Percentiles rank a stretch among this genome's conserved stretches.
Evolutionary conservation across 2,888 invertebrate genomes (phyloP).

Genomic region (Orchestes rusci): DNA sequence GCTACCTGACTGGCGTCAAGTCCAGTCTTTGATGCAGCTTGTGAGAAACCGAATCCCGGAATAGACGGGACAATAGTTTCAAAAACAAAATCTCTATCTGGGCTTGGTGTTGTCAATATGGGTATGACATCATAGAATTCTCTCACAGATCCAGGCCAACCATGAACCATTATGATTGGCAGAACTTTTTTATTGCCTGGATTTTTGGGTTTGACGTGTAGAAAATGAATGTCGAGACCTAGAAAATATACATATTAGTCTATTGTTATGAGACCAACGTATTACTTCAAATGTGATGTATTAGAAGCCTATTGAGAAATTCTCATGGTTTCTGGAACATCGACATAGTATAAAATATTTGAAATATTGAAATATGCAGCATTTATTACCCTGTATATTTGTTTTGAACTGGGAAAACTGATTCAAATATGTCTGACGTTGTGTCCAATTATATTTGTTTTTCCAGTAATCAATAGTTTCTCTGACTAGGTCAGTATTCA

Average conservation of each 20-base stretch:
- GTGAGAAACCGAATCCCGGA: conserved; percentile 42
- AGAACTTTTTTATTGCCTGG: conserved; percentile 42
- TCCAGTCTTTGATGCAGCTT: conserved; percentile 55
- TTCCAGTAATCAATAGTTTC: conserved; percentile 72
- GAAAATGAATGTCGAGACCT: conserved; percentile 54
- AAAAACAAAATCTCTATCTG: conserved; percentile 53
- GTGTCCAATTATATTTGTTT: conserved; percentile 59
- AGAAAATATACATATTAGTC: too few species aligned
- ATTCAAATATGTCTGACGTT: conserved; percentile 56
- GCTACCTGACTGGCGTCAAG: conserved; percentile 51
- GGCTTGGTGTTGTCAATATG: conserved; percentile 48
- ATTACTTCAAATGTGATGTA: too few species aligned
- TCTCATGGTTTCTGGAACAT: too few species aligned
- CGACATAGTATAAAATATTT: not conserved
- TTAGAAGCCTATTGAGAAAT: too few species aligned
- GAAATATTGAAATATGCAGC: not conserved
- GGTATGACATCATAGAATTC: conserved; percentile 77
- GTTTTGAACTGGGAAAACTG: conserved; percentile 62
- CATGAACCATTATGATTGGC: conserved; percentile 70
- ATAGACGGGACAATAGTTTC: conserved; percentile 55
- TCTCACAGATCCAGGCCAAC: conserved; percentile 82
- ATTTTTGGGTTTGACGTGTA: conserved; percentile 49
- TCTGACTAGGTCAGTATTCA: conserved; percentile 58
- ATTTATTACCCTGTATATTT: conserved; percentile 52
- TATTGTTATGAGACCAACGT: too few species aligned